Evolutionary conservation across 2,888 invertebrate species (phyloP).

Genomic region (Yponomeuta evonymella): DNA sequence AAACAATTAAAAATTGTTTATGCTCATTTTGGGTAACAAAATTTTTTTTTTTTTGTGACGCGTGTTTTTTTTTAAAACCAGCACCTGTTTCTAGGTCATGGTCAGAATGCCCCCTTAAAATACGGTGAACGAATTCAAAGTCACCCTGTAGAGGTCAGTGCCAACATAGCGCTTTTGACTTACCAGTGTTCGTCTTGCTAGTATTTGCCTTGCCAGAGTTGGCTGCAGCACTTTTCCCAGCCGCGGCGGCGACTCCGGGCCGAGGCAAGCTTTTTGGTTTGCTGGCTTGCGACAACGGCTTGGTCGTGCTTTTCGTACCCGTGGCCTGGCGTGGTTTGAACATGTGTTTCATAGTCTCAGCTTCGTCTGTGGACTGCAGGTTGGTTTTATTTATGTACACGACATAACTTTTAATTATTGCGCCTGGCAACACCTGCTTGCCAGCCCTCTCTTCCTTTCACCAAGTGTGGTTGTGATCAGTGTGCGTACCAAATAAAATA

Average conservation of each 20-base stretch:
- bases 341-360: slow-evolving; percentile 34
- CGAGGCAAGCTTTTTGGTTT: background rate
- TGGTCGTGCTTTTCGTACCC: slow-evolving; percentile 27
- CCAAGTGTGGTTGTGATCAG: no score
- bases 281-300: slow-evolving; percentile 17
- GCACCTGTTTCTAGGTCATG: no score
- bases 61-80: no score
- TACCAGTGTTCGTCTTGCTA: background rate
- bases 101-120: background rate
- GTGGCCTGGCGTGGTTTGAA: slow-evolving; percentile 27
- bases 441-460: no score
- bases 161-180: background rate
- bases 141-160: background rate
- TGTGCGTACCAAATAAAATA: no score
- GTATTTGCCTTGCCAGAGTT: background rate
- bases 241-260: background rate
- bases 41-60: no score
- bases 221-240: background rate
- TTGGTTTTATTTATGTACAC: background rate
- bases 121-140: no score
- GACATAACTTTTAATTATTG: no score
- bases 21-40: no score
- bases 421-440: no score
- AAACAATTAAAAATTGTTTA: no score
- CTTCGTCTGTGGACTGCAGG: slow-evolving; percentile 41